Evolutionary conservation across 2,888 invertebrate genomes (phyloP).

Genomic region (Allacma fusca): DNA sequence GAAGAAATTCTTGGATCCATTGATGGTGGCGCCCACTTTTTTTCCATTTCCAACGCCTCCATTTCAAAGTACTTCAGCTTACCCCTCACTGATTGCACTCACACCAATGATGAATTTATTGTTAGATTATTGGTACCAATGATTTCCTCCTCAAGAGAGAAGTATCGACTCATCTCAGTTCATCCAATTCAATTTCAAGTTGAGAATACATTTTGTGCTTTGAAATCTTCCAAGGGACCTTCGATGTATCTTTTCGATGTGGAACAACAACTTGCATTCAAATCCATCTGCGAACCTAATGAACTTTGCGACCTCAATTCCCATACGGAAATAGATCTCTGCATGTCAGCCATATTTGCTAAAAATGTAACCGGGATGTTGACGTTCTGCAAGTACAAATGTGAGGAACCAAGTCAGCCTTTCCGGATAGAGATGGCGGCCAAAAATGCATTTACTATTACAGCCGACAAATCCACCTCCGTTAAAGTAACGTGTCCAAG

Average conservation of each 20-base stretch:
- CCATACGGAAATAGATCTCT: constrained; percentile 43
- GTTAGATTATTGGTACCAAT: constrained; percentile 53
- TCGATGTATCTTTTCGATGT: constrained; percentile 20
- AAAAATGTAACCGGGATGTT: constrained; percentile 43
- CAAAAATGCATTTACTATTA: too few species aligned
- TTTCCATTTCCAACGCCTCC: constrained; percentile 42
- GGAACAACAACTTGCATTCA: constrained; percentile 40
- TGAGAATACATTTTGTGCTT: constrained; percentile 49
- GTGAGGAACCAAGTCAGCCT: constrained; percentile 28
- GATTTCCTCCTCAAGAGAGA: constrained; percentile 1
- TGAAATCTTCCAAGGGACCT: constrained; percentile 22
- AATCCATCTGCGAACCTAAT: constrained; percentile 49
- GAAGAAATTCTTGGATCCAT: constrained; percentile 27
- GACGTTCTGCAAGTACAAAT: constrained; percentile 50
- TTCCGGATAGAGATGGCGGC: too few species aligned
- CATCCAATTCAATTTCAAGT: constrained; percentile 46
- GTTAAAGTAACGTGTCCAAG: too few species aligned
- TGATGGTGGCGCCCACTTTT: neutral
- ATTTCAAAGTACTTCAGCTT: constrained; percentile 54
- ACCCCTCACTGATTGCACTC: constrained; percentile 58
- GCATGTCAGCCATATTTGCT: constrained; percentile 48
- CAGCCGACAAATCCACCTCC: too few species aligned
- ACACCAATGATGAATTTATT: constrained; percentile 49
- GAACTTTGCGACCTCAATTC: constrained; percentile 51
- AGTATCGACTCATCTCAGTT: constrained; percentile 13